Base-by-base conservation (phyloP, 2,797 vertebrate genomes). In the Darevskia nairensis region DNA sequence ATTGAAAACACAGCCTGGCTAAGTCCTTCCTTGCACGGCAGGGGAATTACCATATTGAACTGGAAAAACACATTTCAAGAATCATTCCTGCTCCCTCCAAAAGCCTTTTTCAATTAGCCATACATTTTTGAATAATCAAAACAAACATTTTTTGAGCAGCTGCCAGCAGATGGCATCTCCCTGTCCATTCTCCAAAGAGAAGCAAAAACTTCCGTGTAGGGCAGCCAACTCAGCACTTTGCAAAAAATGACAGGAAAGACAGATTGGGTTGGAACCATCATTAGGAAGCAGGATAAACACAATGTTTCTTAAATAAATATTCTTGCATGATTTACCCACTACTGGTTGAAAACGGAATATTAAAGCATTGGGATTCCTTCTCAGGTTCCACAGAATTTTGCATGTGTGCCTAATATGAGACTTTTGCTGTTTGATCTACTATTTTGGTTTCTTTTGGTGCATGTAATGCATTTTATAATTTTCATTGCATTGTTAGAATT, bases 401-500 rank as follows among this genome's bases (percentile, higher is more conserved):
- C n/a, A 15, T 10, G n/a, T 15, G 13, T n/a, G 35, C 11, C 50
- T 68, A 50, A 7, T 27, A n/a, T 32, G 55, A 46, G 59, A 25
- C 32, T 41, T 84, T 59, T 21, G 13, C 23, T 74, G 83, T 19
- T 13, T 85, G 71, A 75, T 6, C 87, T 93, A 89, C 80, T 90
- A 82, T 93, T 79, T 91, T 89, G 89, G 94, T 94, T 93, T 46
- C 86, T 86, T 93, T 91, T 89, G 89, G 76, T 82, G 86, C 76
- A 88, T 89, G 44, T 61, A 91, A 35, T 50, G 19, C 78, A 79
- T 6, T 74, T 82, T 91, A 66, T 88, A 94, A 91, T 94, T 92
- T 71, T n/a, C 8, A 71, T 32, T 32, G 27, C n/a, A n/a, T 71
- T 71, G 13, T 29, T 32, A 29, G 27, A 71, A 32, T 29, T 71